phyloP scores from a whole-genome alignment of 2,113 vertebrate species.

The Corythoichthys haematopterus region DNA sequence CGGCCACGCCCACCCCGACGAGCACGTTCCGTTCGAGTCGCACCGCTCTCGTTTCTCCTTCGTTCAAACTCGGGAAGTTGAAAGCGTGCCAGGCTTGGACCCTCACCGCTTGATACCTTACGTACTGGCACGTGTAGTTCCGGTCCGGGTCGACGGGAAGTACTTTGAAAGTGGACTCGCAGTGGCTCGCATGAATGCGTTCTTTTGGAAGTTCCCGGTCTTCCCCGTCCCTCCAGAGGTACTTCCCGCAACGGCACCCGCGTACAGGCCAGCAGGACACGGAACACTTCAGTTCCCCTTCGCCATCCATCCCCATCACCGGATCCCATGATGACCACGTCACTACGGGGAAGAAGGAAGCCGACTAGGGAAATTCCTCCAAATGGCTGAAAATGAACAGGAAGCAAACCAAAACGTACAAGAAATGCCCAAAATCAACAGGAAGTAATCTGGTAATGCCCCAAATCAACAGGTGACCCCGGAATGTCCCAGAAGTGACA shows the following conservation, averaged over 20 bases:
- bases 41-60: not conserved
- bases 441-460: too few species aligned
- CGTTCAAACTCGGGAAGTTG: not conserved
- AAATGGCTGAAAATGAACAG: not conserved
- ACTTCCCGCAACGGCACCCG: rapidly evolving
- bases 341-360: constrained; percentile 22
- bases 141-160: not conserved
- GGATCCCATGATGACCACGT: not conserved
- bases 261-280: not conserved
- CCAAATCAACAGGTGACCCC: too few species aligned
- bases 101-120: rapidly evolving
- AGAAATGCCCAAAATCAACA: too few species aligned
- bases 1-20: not conserved
- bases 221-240: constrained; percentile 30
- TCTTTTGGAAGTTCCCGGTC: not conserved
- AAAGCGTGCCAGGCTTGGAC: constrained; percentile 13
- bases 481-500: too few species aligned
- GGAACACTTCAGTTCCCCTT: constrained; percentile 12
- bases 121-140: constrained; percentile 29
- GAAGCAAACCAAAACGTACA: too few species aligned
- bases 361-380: too few species aligned
- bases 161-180: constrained; percentile 17
- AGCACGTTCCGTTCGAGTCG: not conserved
- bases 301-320: not conserved
- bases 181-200: not conserved